These are phyloP conservation scores for Actinernus sp. DNA, from an alignment of 92 coral and sea anemone species.

Conservation along the genomic window DNA sequence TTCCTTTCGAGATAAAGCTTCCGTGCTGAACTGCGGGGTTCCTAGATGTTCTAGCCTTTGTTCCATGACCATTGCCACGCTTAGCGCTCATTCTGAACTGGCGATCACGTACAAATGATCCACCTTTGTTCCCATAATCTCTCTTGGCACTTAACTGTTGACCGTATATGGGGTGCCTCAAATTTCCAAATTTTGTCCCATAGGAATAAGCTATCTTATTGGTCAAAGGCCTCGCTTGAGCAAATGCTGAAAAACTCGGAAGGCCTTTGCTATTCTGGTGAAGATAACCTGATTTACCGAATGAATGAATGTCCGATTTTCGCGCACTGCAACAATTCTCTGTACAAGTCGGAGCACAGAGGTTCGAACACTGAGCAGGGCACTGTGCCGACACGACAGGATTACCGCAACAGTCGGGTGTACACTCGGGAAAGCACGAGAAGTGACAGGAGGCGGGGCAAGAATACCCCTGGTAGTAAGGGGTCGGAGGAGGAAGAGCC, in stretches of 20 bases:
- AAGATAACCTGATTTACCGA: too few species aligned
- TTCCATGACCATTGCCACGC: background rate
- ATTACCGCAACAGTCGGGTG: conserved; percentile 66
- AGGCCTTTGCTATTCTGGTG: too few species aligned
- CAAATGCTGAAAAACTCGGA: too few species aligned
- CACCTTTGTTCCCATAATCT: background rate
- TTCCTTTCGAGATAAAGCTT: background rate
- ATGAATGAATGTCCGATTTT: too few species aligned
- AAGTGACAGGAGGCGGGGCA: conserved; percentile 68
- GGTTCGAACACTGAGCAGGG: conserved; percentile 56
- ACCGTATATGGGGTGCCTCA: too few species aligned
- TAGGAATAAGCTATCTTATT: background rate
- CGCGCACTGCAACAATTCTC: conserved; percentile 57
- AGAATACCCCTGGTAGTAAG: conserved; percentile 23
- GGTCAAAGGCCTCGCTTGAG: background rate
- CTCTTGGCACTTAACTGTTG: too few species aligned
- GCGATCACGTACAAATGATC: background rate
- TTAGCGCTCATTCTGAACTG: background rate
- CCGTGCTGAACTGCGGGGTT: background rate
- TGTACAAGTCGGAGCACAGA: conserved; percentile 73
- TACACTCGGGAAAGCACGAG: conserved; percentile 70
- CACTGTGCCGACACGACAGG: conserved; percentile 50
- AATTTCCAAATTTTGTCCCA: conserved; percentile 1
- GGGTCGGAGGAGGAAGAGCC: conserved; percentile 3
- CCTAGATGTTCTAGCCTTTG: background rate